These are phyloP conservation scores for Lonchura striata DNA, from an alignment of 2,113 vertebrate species.

Conservation along the genomic window DNA sequence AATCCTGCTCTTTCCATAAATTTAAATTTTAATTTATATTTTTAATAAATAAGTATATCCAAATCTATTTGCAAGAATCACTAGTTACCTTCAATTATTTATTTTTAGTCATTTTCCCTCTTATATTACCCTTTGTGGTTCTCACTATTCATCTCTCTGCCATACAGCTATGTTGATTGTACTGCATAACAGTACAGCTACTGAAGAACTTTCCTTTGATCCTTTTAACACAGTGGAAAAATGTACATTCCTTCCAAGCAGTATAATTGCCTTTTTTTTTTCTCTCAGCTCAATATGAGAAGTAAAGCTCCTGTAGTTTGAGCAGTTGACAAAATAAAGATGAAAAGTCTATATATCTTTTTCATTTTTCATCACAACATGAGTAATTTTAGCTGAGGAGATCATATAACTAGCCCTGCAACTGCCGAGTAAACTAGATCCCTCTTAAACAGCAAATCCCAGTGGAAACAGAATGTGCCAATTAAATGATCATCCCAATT, in stretches of 20 bases:
- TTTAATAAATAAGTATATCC: not conserved
- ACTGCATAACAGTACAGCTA: not conserved
- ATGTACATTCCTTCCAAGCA: not conserved
- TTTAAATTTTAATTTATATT: not conserved
- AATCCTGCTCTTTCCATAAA: not conserved
- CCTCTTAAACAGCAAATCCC: conserved; percentile 32
- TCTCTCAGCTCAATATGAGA: not conserved
- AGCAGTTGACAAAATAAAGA: conserved; percentile 23
- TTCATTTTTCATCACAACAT: not conserved
- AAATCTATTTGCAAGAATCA: not conserved
- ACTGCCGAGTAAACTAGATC: conserved; percentile 14
- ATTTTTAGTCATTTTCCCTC: not conserved
- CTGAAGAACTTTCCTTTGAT: conserved; percentile 11
- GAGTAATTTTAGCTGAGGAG: not conserved
- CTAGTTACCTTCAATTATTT: not conserved
- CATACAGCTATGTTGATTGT: not conserved
- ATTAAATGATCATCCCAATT: conserved; percentile 69
- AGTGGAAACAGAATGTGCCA: conserved; percentile 49
- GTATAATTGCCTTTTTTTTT: not conserved
- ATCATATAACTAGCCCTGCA: conserved; percentile 4
- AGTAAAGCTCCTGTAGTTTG: not conserved
- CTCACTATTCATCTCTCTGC: not conserved
- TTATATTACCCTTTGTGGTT: not conserved
- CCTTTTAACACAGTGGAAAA: not conserved
- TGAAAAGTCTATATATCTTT: not conserved